A percentile compares a stretch with the other conserved stretches of the same genome.
phyloP scores from a whole-genome alignment of 2,888 invertebrate genomes.

The Macrosoma leucophasiata region DNA sequence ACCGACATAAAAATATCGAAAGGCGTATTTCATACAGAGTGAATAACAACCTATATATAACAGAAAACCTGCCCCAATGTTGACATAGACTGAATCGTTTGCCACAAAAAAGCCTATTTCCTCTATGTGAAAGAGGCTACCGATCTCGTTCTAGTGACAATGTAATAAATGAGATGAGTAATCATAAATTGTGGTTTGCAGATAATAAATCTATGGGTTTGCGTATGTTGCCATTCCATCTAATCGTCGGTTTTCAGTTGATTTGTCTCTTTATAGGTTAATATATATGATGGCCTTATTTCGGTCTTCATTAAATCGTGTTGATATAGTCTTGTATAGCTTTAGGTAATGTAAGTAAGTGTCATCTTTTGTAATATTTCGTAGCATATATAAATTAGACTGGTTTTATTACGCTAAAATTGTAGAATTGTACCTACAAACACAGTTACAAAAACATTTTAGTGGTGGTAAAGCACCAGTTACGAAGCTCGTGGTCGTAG shows the following conservation, averaged over 20 bases:
- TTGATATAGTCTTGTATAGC: no score
- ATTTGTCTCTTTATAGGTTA: slow-evolving; percentile 29
- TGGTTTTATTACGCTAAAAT: no score
- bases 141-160: slow-evolving; percentile 21
- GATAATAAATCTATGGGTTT: not conserved
- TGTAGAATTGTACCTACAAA: no score
- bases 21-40: slow-evolving; percentile 19
- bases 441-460: no score
- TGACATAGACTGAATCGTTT: slow-evolving; percentile 35
- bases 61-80: slow-evolving; percentile 27
- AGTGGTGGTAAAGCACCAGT: no score
- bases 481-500: no score
- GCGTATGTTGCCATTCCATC: no score
- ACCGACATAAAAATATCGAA: slow-evolving; percentile 21
- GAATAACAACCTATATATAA: slow-evolving; percentile 21
- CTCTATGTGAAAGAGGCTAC: slow-evolving; percentile 26
- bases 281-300: no score
- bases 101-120: slow-evolving; percentile 38
- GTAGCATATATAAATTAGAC: no score
- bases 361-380: no score
- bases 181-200: slow-evolving; percentile 9
- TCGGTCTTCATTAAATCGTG: no score
- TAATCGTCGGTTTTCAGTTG: slow-evolving; percentile 14
- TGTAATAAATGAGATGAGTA: slow-evolving; percentile 19
- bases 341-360: no score